Evolutionary conservation across 64 coral and sea anemone species (phyloP).

Genomic region (Hydrozoanthus tunicans): DNA sequence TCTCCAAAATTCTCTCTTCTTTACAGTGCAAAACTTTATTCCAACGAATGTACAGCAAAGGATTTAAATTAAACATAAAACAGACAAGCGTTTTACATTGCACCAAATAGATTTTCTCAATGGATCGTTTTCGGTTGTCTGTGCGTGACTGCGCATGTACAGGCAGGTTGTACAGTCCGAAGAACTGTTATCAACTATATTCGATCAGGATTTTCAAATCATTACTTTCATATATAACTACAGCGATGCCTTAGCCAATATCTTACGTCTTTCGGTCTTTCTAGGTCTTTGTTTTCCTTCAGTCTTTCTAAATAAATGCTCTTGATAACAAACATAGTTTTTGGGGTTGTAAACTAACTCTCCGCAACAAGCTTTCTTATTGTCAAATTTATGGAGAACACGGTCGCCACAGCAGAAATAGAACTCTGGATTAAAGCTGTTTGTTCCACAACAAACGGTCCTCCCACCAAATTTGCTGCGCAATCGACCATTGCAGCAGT

Average conservation of each 20-base stretch:
- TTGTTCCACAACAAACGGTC: constrained; percentile 5
- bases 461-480: constrained; percentile 21
- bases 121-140: too few relatives aligned
- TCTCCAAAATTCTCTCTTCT: too few relatives aligned
- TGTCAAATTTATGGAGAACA: constrained; percentile 33
- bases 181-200: too few relatives aligned
- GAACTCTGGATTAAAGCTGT: constrained; percentile 12
- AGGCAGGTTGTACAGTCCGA: too few relatives aligned
- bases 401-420: constrained; percentile 9
- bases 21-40: too few relatives aligned
- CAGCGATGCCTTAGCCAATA: background rate
- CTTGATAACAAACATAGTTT: background rate
- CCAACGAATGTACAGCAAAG: too few relatives aligned
- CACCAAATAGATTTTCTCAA: too few relatives aligned
- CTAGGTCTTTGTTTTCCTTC: background rate
- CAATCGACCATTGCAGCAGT: background rate
- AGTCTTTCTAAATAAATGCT: background rate
- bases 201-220: too few relatives aligned
- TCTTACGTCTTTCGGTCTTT: background rate
- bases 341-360: background rate
- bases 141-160: too few relatives aligned
- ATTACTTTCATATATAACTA: too few relatives aligned
- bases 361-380: constrained; percentile 34
- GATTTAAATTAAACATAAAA: too few relatives aligned
- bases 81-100: too few relatives aligned